Percentiles rank a stretch among this genome's conserved stretches.
phyloP scores from a whole-genome alignment of 2,888 invertebrate species.

The Listrodromus nycthemerus region DNA sequence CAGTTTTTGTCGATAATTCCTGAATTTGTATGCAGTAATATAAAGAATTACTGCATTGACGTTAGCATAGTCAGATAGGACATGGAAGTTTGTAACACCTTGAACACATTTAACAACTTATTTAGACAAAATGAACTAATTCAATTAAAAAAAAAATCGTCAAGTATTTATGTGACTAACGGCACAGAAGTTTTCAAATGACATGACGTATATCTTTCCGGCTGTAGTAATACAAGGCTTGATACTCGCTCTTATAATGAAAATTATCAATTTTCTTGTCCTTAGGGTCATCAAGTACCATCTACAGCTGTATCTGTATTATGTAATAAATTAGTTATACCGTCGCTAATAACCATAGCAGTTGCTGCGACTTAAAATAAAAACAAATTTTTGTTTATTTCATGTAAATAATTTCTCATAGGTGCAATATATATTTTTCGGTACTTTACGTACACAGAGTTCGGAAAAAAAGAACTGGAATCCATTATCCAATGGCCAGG shows the following conservation, averaged over 20 bases:
- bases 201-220: conserved; percentile 41
- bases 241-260: conserved; percentile 33
- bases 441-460: conserved; percentile 18
- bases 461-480: conserved; percentile 10
- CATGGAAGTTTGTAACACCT: conserved; percentile 17
- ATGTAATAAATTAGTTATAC: neutral
- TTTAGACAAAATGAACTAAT: neutral
- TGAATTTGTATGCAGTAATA: too few species aligned
- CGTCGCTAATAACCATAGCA: neutral
- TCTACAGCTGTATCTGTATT: too few species aligned
- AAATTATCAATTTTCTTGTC: conserved; percentile 15
- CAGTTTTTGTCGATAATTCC: too few species aligned
- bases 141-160: neutral
- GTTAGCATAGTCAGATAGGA: conserved; percentile 12
- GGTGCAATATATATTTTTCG: neutral
- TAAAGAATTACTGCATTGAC: neutral
- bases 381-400: neutral
- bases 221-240: conserved; percentile 34
- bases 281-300: neutral
- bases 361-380: neutral
- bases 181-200: conserved; percentile 39
- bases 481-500: conserved; percentile 44
- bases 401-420: neutral
- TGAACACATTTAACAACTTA: neutral
- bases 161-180: conserved; percentile 14